Percentiles rank a stretch among this genome's conserved stretches.
These are phyloP conservation scores for Macrophya annulata DNA, from an alignment of 2,888 invertebrate genomes.

Conservation along the genomic window DNA sequence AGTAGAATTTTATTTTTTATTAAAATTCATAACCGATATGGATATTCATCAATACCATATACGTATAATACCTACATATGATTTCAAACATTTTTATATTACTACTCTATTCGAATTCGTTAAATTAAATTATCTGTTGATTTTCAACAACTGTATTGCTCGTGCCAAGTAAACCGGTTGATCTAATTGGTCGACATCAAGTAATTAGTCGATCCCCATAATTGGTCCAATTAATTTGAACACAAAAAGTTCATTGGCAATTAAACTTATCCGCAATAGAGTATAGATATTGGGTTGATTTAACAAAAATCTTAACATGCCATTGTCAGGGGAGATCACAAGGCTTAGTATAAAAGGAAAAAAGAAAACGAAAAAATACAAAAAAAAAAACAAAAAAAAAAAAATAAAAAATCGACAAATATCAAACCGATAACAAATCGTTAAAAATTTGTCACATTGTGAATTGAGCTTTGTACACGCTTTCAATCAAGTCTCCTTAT, in stretches of 20 bases:
- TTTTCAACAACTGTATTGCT: conserved; percentile 30
- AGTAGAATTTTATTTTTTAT: conserved; percentile 25
- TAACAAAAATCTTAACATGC: neutral
- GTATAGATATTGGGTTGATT: neutral
- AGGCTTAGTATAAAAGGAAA: neutral
- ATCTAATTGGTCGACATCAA: conserved; percentile 77
- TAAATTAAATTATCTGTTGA: conserved; percentile 48
- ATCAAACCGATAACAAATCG: neutral
- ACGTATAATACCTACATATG: neutral
- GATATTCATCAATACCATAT: neutral
- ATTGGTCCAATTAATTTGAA: conserved; percentile 78
- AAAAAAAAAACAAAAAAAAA: neutral
- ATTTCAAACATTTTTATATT: neutral
- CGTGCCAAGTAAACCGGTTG: conserved; percentile 71
- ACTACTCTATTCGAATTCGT: conserved; percentile 43
- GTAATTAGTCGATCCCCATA: conserved; percentile 76
- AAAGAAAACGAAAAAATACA: too few species aligned
- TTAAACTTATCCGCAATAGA: conserved; percentile 59
- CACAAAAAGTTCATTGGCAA: conserved; percentile 73
- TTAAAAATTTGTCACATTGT: conserved; percentile 27
- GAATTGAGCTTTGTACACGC: neutral
- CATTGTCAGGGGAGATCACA: neutral
- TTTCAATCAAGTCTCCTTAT: conserved; percentile 30
- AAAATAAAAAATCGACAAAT: neutral
- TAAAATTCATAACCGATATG: conserved; percentile 19